Percentiles rank a stretch among this genome's conserved stretches.
Evolutionary conservation across 2,888 invertebrate genomes (phyloP).

Genomic region (Lycia hirtaria): DNA sequence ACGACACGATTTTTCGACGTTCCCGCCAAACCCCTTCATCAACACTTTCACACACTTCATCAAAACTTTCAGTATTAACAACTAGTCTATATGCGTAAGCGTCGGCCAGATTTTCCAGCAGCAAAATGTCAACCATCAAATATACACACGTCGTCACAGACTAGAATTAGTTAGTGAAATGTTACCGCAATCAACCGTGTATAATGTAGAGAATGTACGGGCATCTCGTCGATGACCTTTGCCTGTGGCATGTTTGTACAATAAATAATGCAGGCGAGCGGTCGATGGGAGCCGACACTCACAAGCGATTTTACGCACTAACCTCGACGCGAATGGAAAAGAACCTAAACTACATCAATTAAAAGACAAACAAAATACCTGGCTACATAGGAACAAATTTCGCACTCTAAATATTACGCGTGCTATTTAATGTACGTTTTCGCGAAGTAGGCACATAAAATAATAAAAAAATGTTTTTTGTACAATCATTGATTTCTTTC

Average conservation of each 20-base stretch:
- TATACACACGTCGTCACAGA: neutral
- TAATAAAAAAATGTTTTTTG: too few species aligned
- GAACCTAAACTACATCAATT: neutral
- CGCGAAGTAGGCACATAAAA: too few species aligned
- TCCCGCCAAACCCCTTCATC: too few species aligned
- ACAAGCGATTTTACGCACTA: constrained; percentile 1
- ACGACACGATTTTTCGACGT: too few species aligned
- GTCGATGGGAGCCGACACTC: constrained; percentile 11
- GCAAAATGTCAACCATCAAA: constrained; percentile 16
- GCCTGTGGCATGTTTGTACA: constrained; percentile 5
- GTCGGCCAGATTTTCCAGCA: neutral
- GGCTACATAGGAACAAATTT: too few species aligned
- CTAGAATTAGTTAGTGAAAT: neutral
- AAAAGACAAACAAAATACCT: too few species aligned
- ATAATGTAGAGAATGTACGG: constrained; percentile 7
- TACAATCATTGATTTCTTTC: too few species aligned
- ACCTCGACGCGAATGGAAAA: neutral
- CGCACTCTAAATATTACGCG: too few species aligned
- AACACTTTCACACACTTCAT: neutral
- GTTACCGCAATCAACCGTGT: neutral
- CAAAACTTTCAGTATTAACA: neutral
- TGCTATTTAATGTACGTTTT: too few species aligned
- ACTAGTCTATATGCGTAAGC: neutral
- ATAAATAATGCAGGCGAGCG: constrained; percentile 21
- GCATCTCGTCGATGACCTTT: constrained; percentile 14